Evolutionary conservation across 2,888 invertebrate genomes (phyloP).

Genomic region (Calephelis perditalis): DNA sequence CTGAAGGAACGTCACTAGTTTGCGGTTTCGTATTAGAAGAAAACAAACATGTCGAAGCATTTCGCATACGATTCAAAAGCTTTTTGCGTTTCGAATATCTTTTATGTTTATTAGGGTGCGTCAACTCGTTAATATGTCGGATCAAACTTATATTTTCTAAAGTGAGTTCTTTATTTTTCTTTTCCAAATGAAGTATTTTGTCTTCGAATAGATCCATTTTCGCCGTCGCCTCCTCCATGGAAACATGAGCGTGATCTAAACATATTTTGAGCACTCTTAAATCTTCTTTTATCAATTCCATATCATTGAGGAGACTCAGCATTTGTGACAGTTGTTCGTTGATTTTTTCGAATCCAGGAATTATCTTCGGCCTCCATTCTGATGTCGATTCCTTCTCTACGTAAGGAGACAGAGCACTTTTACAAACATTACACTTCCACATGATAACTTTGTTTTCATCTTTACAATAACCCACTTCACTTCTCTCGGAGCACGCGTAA

Average conservation of each 20-base stretch:
- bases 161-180: background rate
- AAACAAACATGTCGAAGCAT: background rate
- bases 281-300: conserved; percentile 9
- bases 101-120: background rate
- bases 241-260: conserved; percentile 6
- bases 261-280: background rate
- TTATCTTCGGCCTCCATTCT: background rate
- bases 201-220: conserved; percentile 5
- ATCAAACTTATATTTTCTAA: conserved; percentile 7
- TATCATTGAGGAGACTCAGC: background rate
- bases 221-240: background rate
- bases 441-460: background rate
- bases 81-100: conserved; percentile 6
- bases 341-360: conserved; percentile 5
- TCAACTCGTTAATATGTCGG: background rate
- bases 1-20: background rate
- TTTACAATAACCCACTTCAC: conserved; percentile 1
- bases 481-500: conserved; percentile 5
- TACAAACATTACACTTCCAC: conserved; percentile 6
- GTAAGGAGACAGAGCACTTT: conserved; percentile 1
- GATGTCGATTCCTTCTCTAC: background rate
- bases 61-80: background rate
- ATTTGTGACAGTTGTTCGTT: conserved; percentile 6
- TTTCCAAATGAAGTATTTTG: conserved; percentile 1
- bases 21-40: background rate